Evolutionary conservation across 2,888 invertebrate genomes (phyloP).

Genomic region (Coelopa pilipes): DNA sequence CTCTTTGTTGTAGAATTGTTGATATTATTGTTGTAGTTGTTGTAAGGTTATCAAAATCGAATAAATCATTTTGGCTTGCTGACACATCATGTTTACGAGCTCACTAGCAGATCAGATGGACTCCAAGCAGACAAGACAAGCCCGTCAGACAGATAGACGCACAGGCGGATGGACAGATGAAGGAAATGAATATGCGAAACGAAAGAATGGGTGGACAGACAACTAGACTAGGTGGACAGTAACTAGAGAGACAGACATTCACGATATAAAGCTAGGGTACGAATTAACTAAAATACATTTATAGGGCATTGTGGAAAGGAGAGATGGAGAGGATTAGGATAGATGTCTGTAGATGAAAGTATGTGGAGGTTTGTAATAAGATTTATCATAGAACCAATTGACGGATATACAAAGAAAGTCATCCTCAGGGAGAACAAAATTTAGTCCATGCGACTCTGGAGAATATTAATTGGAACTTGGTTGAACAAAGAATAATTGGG

Average conservation of each 20-base stretch:
- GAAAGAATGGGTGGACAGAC: not conserved
- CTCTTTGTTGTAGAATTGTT: not conserved
- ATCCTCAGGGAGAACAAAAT: too few relatives aligned
- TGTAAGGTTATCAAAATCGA: conserved; percentile 40
- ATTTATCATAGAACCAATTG: too few relatives aligned
- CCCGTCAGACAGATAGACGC: not conserved
- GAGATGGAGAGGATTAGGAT: not conserved
- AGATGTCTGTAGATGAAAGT: too few relatives aligned
- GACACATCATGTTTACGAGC: conserved; percentile 32
- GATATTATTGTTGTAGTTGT: conserved; percentile 27
- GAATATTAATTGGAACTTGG: too few relatives aligned
- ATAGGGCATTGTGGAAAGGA: not conserved
- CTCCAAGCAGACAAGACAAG: not conserved
- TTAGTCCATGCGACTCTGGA: too few relatives aligned
- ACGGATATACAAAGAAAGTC: too few relatives aligned
- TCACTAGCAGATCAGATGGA: not conserved
- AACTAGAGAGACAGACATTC: not conserved
- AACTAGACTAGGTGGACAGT: not conserved
- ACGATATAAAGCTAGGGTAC: conserved; percentile 3
- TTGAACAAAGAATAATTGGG: too few relatives aligned
- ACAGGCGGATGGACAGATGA: not conserved
- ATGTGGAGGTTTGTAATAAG: too few relatives aligned
- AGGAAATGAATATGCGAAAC: not conserved
- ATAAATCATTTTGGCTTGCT: conserved; percentile 42
- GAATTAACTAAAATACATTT: conserved; percentile 2